Conservation (phyloP, 92 coral and sea anemone species). For the Porites lobata region DNA sequence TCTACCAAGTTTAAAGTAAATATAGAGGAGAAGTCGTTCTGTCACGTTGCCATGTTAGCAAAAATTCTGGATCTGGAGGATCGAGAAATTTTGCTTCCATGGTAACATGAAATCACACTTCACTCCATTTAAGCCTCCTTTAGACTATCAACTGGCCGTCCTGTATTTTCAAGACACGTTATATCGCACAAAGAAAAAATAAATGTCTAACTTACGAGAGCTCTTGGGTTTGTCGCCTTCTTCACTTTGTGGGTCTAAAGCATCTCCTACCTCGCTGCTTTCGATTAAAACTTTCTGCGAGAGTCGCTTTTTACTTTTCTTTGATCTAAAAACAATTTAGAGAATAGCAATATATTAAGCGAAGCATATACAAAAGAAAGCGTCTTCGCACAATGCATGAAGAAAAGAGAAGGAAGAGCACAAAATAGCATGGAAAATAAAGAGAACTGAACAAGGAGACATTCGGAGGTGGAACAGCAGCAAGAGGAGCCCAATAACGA, state of each 20-base stretch:
- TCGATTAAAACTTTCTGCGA: constrained; percentile 28
- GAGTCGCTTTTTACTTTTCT: constrained; percentile 58
- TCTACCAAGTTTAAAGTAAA: no score
- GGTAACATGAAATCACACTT: no score
- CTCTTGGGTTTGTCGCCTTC: constrained; percentile 62
- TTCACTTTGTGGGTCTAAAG: constrained; percentile 1
- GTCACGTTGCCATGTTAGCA: no score
- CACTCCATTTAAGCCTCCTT: no score
- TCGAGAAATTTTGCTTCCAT: no score
- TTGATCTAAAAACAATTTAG: constrained; percentile 34
- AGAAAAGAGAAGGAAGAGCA: neutral
- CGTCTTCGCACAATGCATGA: neutral
- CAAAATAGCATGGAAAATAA: neutral
- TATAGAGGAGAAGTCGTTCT: no score
- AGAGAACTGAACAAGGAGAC: neutral
- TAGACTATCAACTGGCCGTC: no score
- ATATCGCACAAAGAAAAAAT: neutral
- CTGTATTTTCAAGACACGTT: no score
- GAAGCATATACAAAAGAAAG: neutral
- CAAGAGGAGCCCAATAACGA: no score
- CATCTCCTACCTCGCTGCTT: neutral
- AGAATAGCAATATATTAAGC: no score
- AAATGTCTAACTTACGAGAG: constrained; percentile 2
- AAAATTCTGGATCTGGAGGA: no score
- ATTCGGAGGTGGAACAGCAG: no score